These are phyloP conservation scores for Polymixis lichenea DNA, from an alignment of 2,888 invertebrate species.

Conservation along the genomic window DNA sequence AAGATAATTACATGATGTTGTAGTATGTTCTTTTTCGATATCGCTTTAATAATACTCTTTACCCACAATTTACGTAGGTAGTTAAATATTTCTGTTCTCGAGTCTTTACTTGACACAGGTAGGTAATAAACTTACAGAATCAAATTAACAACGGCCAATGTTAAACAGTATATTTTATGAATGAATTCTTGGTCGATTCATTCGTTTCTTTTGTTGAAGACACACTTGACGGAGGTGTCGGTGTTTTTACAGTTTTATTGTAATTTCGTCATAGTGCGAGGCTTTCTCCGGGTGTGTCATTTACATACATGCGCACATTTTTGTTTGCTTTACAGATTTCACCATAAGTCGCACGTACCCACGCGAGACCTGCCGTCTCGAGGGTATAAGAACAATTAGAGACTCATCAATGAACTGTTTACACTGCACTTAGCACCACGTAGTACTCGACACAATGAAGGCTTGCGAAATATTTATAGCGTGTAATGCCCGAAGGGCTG, in stretches of 20 bases:
- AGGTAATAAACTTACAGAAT: slow-evolving; percentile 2
- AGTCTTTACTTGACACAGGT: background rate
- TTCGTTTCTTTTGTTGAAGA: slow-evolving; percentile 47
- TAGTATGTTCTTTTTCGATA: background rate
- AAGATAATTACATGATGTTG: background rate
- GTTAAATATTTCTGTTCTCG: background rate
- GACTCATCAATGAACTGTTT: slow-evolving; percentile 65
- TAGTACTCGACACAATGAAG: slow-evolving; percentile 58
- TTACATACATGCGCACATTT: slow-evolving; percentile 84
- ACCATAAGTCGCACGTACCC: slow-evolving; percentile 68
- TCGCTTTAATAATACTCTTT: too few species aligned
- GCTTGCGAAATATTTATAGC: slow-evolving; percentile 62
- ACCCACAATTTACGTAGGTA: background rate
- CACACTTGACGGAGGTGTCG: slow-evolving; percentile 74
- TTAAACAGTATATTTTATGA: slow-evolving; percentile 33
- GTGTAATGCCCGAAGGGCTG: slow-evolving; percentile 34
- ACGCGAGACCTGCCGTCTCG: slow-evolving; percentile 55
- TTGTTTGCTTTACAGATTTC: slow-evolving; percentile 88
- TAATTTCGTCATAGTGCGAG: slow-evolving; percentile 81
- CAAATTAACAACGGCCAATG: background rate
- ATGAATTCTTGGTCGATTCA: slow-evolving; percentile 25
- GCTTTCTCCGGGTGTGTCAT: slow-evolving; percentile 86
- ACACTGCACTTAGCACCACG: slow-evolving; percentile 63
- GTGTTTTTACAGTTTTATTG: slow-evolving; percentile 79
- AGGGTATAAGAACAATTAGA: slow-evolving; percentile 61